A percentile compares a stretch with the other conserved stretches of the same genome.
These are phyloP conservation scores for Rhaphigaster nebulosa DNA, from an alignment of 2,888 invertebrate genomes.

Conservation along the genomic window DNA sequence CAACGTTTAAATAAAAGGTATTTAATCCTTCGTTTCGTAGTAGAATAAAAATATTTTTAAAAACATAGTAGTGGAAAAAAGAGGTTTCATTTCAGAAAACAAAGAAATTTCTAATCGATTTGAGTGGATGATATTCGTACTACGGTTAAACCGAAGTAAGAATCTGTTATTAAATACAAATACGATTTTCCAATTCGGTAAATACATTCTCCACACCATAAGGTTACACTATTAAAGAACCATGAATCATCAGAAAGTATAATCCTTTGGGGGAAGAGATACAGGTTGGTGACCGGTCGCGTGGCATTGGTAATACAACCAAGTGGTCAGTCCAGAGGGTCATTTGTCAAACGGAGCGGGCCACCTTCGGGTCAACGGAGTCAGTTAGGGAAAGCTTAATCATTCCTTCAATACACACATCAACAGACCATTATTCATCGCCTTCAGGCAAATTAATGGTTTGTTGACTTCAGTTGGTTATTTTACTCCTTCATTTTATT, in stretches of 20 bases:
- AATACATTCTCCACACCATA: not conserved
- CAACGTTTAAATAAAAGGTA: too few species aligned
- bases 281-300: slow-evolving; percentile 2
- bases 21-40: too few species aligned
- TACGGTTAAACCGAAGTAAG: too few species aligned
- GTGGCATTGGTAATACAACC: not conserved
- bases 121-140: too few species aligned
- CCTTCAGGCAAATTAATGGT: not conserved
- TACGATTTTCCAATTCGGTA: not conserved
- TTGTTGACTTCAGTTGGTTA: not conserved
- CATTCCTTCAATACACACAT: not conserved
- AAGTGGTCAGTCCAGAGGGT: slow-evolving; percentile 5
- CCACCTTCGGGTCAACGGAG: not conserved
- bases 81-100: too few species aligned
- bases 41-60: too few species aligned
- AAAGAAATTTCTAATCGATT: too few species aligned
- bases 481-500: too few species aligned
- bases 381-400: slow-evolving; percentile 26
- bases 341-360: not conserved
- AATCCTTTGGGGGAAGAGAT: not conserved
- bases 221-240: not conserved
- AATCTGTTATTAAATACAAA: not conserved
- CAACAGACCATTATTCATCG: slow-evolving; percentile 2
- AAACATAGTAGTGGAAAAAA: too few species aligned
- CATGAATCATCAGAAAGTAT: not conserved